A percentile compares a stretch with the other conserved stretches of the same genome.
Evolutionary conservation across 2,888 invertebrate species (phyloP).

Genomic region (Pheosia tremula): DNA sequence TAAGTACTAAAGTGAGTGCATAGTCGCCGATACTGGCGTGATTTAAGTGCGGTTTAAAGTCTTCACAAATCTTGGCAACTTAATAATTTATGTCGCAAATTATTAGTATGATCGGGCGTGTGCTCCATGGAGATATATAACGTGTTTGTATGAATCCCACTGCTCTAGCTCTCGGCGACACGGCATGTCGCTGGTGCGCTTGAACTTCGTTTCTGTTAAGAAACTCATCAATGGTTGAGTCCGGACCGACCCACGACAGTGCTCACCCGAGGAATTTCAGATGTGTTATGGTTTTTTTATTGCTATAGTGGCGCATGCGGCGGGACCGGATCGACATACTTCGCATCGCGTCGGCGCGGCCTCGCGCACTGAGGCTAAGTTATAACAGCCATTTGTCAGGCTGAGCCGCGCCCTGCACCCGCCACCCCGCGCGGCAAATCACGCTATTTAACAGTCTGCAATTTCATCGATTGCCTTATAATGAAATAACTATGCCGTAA

Average conservation of each 20-base stretch:
- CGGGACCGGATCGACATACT: neutral
- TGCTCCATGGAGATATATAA: no score
- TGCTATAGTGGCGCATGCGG: neutral
- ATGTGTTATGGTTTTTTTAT: no score
- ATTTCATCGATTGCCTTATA: constrained; percentile 32
- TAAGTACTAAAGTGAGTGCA: neutral
- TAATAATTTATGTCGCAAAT: constrained; percentile 5
- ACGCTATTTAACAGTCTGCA: constrained; percentile 28
- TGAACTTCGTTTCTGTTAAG: no score
- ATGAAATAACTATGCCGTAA: constrained; percentile 3
- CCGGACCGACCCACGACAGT: no score
- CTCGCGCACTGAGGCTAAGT: constrained; percentile 26
- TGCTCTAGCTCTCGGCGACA: no score
- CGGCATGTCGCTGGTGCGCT: no score
- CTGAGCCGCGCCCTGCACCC: constrained; percentile 16
- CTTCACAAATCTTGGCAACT: constrained; percentile 13
- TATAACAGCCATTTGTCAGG: constrained; percentile 38
- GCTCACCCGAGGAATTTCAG: no score
- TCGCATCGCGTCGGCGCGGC: constrained; percentile 12
- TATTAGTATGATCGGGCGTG: constrained; percentile 3
- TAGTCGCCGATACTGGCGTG: constrained; percentile 5
- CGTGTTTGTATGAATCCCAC: no score
- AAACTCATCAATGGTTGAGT: no score
- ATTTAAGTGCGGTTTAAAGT: constrained; percentile 3
- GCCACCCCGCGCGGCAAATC: constrained; percentile 19